Evolutionary conservation across 2,888 invertebrate genomes (phyloP).

Genomic region (Cephus spinipes): DNA sequence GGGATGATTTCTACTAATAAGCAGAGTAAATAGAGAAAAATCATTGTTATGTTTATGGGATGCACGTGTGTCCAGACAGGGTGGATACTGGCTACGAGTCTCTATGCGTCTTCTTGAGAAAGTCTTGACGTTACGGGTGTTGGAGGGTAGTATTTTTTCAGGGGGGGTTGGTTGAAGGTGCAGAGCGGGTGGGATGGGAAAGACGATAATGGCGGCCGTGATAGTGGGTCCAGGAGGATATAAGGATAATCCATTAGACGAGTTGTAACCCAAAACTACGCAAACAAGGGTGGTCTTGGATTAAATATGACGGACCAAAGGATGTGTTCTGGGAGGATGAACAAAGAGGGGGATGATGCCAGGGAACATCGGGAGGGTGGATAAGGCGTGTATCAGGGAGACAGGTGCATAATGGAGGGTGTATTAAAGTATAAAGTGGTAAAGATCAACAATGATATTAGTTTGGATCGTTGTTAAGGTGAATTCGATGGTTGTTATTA

Average conservation of each 20-base stretch:
- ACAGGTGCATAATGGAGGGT: conserved; percentile 38
- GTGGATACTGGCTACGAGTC: conserved; percentile 16
- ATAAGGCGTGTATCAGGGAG: conserved; percentile 26
- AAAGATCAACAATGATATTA: background rate
- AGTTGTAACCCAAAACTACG: conserved; percentile 62
- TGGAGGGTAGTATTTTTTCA: background rate
- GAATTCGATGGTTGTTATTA: background rate
- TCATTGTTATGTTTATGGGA: conserved; percentile 56
- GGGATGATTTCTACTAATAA: conserved; percentile 50
- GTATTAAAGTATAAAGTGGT: background rate
- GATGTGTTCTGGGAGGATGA: conserved; percentile 23
- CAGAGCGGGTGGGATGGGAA: conserved; percentile 12
- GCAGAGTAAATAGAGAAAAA: conserved; percentile 53
- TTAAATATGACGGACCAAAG: conserved; percentile 53
- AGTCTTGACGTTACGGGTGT: background rate
- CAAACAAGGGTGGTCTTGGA: conserved; percentile 63
- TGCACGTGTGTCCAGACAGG: conserved; percentile 39
- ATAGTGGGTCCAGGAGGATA: conserved; percentile 30
- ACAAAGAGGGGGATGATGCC: conserved; percentile 21
- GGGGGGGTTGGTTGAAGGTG: background rate
- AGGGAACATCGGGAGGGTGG: conserved; percentile 27
- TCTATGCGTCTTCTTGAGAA: background rate
- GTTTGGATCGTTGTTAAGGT: background rate
- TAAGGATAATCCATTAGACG: conserved; percentile 64
- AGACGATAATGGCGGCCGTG: conserved; percentile 21